Evolutionary conservation across 2,888 invertebrate species (phyloP), one percentile per base, ranked within the genome.

Genomic region (Tachina lurida): DNA sequence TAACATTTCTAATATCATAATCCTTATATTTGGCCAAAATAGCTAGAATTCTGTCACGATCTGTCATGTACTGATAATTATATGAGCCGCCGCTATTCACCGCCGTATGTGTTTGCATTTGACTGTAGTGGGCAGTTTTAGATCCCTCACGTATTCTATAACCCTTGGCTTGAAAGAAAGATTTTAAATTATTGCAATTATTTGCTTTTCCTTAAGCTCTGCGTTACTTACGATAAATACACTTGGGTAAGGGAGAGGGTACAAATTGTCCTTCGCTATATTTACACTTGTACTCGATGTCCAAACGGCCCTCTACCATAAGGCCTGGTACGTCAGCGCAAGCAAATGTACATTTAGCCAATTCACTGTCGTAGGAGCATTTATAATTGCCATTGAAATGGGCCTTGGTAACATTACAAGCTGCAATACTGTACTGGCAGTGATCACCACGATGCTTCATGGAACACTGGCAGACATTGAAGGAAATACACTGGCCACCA

Each of bases 381-480:
- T 94, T 94, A 92, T 95, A 96, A 19, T 95, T 95, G 15, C 97
- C 97, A 92, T 97, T 97, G 91, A 97, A 97, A 0, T 94, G 94
- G 7, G 96, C 91, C 86, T 95, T 95, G 31, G 91, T 92, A 12
- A 92, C 90, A 87, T 92, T 92, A 77, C 92, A 92, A 31, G 89
- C 88, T 88, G 96, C 96, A 0, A 92, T 94, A 67, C 92, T 90
- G 70, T 91, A 90, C 89, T 93, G 92, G 78, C 93, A 93, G 56
- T 90, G 90, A 8, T 90, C 87, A 5, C 93, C 93, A 8, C 91
- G 94, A 89, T 94, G 96, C 3, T 95, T 94, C 87, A 94, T 93
- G 0, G 96, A 95, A 90, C 98, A 98, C 88, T 96, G 95, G 88
- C 98, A 98, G 3, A 95, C 94, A 90, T 97, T 96, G 12, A 95